Base-by-base conservation (phyloP, 2,113 vertebrate genomes). In the Capreolus pygargus region DNA sequence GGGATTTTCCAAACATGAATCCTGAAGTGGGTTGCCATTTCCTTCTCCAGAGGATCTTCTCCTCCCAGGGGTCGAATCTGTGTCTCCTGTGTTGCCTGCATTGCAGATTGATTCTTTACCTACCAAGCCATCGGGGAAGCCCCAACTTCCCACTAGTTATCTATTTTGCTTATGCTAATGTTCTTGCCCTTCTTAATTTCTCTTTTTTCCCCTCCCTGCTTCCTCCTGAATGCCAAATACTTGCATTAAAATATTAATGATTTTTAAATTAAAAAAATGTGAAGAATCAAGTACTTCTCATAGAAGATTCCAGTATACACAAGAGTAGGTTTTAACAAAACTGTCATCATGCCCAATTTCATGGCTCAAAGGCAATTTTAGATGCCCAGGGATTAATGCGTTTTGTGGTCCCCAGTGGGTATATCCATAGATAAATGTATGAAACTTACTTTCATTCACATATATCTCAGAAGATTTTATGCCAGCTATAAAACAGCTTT, bases 221-320 rank as follows among this genome's bases (percentile, higher is more conserved):
- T 97, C 91, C 78, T 89, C 7, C 12, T 52, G 43, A 89, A 60
- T 90, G 30, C 36, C 45, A 90, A 91, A 33, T 30, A 27, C 4
- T 43, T 52, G 23, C 60, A 16, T 93, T 95, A 36, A 95, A 96
- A 95, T 82, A 54, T 52, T 94, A 58, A 85, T 76, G 19, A 17
- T 70, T 94, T 92, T 95, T 88, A 87, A 96, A 92, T 55, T 39
- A 0, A 87, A 43, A 90, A 97, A 93, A 83, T 52, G 23, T n/a
- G 54, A 92, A 85, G 17, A 58, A 85, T 60, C 54, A 67, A 30
- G 27, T 6, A 81, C 39, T 61, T 85, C n/a, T 76, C 21, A 61
- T 79, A 82, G 27, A 94, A 89, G 47, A 3, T 84, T 96, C 30
- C 25, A 54, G 67, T 91, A 27, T 19, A 91, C 27, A 45, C 3